These are phyloP conservation scores for Tricholauxania praeusta DNA, from an alignment of 2,888 invertebrate species.

Conservation along the genomic window DNA sequence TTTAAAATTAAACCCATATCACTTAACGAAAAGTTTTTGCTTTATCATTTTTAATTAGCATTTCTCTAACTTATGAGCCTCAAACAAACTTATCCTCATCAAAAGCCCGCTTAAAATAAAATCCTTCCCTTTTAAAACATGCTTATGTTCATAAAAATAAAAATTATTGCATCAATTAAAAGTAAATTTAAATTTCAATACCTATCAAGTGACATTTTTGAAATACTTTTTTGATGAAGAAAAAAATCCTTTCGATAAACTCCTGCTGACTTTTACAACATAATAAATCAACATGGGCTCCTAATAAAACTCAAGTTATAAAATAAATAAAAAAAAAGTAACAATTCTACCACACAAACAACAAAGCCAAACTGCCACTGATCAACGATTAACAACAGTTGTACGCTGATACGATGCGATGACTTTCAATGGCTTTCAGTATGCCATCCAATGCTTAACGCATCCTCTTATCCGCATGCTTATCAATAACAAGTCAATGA, in stretches of 20 bases:
- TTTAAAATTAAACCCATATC: too few species aligned
- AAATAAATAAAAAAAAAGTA: neutral
- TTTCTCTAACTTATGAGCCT: too few species aligned
- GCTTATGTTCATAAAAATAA: too few species aligned
- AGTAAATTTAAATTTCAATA: too few species aligned
- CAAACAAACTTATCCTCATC: too few species aligned
- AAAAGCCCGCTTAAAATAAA: too few species aligned
- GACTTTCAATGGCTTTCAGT: slow-evolving; percentile 15
- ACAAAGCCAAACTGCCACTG: neutral
- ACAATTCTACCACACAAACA: neutral
- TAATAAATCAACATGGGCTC: slow-evolving; percentile 13
- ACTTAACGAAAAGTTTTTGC: too few species aligned
- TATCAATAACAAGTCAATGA: slow-evolving; percentile 23
- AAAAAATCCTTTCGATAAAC: slow-evolving; percentile 1
- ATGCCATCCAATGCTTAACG: neutral
- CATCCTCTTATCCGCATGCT: neutral
- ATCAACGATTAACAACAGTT: slow-evolving; percentile 8
- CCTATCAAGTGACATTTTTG: too few species aligned
- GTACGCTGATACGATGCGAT: slow-evolving; percentile 3
- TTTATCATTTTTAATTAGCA: too few species aligned
- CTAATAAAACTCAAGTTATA: neutral
- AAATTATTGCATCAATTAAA: too few species aligned
- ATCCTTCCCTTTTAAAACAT: too few species aligned
- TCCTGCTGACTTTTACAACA: neutral
- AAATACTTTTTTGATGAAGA: too few species aligned